Base-by-base conservation (phyloP, 2,888 invertebrate species). In the Dryococelus australis region DNA sequence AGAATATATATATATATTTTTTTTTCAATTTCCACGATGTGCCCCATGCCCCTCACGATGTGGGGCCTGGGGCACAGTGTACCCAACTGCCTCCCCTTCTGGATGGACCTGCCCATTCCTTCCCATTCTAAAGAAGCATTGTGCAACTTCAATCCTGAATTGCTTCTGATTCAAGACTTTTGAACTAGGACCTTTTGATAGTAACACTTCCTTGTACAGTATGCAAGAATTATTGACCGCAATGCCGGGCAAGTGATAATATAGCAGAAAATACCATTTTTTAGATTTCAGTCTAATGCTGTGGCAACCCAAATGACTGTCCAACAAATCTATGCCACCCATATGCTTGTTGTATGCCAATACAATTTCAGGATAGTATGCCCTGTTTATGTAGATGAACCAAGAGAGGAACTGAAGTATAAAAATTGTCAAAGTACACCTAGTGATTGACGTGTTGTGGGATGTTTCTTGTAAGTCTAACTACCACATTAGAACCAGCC, bases 401-500 rank as follows among this genome's bases (percentile, higher is more conserved):
- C 79, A 79, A 27, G 26, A 79, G 27, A 79, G 79, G 79, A 27
- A 79, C 27, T 79, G 79, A 79, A 26, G 79, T 20, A 27, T 79
- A 79, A 27, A 16, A 79, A 24, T 83, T 65, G 65, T 65, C 65
- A 20, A 65, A 65, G 65, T 65, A 65, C 8, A 65, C 65, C 65
- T 65, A 12, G 65, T 65, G 65, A 65, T 65, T 65, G 65, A 65
- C 20, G 24, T 90, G 86, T 27, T 86, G 86, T 87, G 89, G 89
- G 81, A 90, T 88, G 20, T 86, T 87, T 87, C 88, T 86, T 20
- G 87, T 16, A n/a, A n/a, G n/a, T n/a, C n/a, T n/a, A n/a, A n/a
- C n/a, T n/a, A n/a, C n/a, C n/a, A n/a, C n/a, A n/a, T 90, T 90
- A 35, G 88, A 88, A 81, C 89, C 88, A 83, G 90, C 88, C 27